Percentiles rank a stretch among this genome's conserved stretches.
phyloP scores from a whole-genome alignment of 2,113 vertebrate species.

The Chlorodrepanis virens region DNA sequence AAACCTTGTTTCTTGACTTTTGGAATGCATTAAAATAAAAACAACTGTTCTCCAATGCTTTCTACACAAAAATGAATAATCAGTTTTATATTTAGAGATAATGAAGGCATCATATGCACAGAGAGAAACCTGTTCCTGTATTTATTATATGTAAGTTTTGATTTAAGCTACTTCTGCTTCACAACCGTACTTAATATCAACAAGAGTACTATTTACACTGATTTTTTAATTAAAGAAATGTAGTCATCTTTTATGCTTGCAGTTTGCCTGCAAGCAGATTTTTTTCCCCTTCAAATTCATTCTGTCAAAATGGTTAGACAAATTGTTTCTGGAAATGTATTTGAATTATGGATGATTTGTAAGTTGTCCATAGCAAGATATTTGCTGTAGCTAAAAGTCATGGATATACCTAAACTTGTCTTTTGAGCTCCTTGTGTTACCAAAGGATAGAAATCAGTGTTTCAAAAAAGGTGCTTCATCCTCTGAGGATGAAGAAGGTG shows the following conservation, averaged over 20 bases:
- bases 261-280: conserved; percentile 20
- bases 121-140: not conserved
- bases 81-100: not conserved
- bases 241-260: conserved; percentile 33
- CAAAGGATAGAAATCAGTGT: not conserved
- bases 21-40: not conserved
- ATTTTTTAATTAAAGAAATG: conserved; percentile 54
- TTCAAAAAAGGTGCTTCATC: not conserved
- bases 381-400: not conserved
- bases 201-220: conserved; percentile 36
- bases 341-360: conserved; percentile 49
- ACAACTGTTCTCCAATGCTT: not conserved
- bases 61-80: not conserved
- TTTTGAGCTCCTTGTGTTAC: not conserved
- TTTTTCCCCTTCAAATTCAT: not conserved
- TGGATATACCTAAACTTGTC: not conserved
- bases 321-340: conserved; percentile 29
- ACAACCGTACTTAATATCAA: conserved; percentile 6
- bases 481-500: not conserved
- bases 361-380: not conserved
- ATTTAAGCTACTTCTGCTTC: conserved; percentile 25
- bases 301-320: conserved; percentile 47
- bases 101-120: conserved; percentile 33
- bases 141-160: not conserved
- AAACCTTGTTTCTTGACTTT: not conserved